Evolutionary conservation across 2,797 vertebrate genomes (phyloP), one percentile per base, ranked within the genome.

Genomic region (Amblyopsis hoosieri): DNA sequence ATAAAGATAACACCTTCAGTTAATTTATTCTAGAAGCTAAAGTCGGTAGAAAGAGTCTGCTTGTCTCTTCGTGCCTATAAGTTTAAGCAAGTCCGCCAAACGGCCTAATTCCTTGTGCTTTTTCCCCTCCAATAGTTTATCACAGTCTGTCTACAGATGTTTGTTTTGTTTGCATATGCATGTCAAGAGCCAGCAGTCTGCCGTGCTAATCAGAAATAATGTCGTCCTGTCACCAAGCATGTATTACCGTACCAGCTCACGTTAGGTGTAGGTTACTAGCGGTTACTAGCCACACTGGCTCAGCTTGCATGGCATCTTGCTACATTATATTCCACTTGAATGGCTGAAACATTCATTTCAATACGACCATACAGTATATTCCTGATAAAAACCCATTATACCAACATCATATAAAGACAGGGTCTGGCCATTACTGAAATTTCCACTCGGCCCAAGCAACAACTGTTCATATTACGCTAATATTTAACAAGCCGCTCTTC

Each of bases 1-100:
- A 61, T 47, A n/a, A 48, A 45, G 48, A 33, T 62, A 81, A 81
- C 58, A 77, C 72, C 59, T 78, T 80, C 23, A 59, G 52, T 37
- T 53, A 64, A 70, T 78, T 74, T 80, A 75, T 76, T 81, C 72
- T 57, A 77, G n/a, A 79, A 71, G 64, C 75, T 82, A 42, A 72
- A 48, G 55, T 14, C 64, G 70, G 62, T 65, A 61, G 37, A 67
- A 62, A 67, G 19, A 72, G 47, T 64, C 47, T 73, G 59, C 59
- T 58, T 23, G 33, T 72, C 42, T 71, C 48, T 57, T 53, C 68
- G 51, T 57, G 29, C 12, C 33, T 49, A 15, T 3, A 57, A 55
- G 64, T 55, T 60, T 10, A 56, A 14, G 47, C 1, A 48, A n/a
- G 46, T 37, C 5, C 33, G 46, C 46, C 46, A 48, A 4, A 48